Evolutionary conservation across 2,797 vertebrate species (phyloP).

Genomic region (Oophaga sylvatica): DNA sequence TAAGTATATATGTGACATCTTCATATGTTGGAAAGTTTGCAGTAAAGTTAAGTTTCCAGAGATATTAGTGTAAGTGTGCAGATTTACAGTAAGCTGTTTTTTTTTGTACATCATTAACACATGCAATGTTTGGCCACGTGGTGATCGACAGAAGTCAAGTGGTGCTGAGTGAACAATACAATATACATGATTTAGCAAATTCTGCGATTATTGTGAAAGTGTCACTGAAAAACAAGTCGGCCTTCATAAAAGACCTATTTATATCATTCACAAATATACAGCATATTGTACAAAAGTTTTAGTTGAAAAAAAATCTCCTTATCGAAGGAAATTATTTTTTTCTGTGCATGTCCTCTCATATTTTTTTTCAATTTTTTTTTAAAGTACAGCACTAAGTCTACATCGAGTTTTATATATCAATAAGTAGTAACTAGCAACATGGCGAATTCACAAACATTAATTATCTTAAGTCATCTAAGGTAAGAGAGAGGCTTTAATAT

Average conservation of each 20-base stretch:
- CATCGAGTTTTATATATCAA: neutral
- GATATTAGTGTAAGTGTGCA: conserved; percentile 76
- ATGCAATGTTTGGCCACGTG: conserved; percentile 94
- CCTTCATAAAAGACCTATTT: conserved; percentile 77
- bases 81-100: conserved; percentile 65
- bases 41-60: conserved; percentile 52
- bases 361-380: neutral
- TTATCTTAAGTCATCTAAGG: neutral
- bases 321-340: neutral
- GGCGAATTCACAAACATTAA: neutral
- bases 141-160: conserved; percentile 91
- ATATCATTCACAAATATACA: conserved; percentile 69
- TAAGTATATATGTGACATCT: conserved; percentile 74
- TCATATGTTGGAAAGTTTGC: conserved; percentile 68
- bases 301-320: neutral
- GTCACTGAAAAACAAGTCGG: conserved; percentile 14
- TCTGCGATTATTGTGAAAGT: conserved; percentile 21
- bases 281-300: conserved; percentile 15
- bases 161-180: conserved; percentile 85
- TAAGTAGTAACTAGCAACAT: neutral
- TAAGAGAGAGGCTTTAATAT: conserved; percentile 13
- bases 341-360: neutral
- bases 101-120: conserved; percentile 79
- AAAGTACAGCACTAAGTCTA: neutral
- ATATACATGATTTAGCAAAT: conserved; percentile 71